Evolutionary conservation across 1,140 invertebrate genomes (phyloP), one percentile per base, ranked within the genome.

Genomic region (Tribolium castaneum): DNA sequence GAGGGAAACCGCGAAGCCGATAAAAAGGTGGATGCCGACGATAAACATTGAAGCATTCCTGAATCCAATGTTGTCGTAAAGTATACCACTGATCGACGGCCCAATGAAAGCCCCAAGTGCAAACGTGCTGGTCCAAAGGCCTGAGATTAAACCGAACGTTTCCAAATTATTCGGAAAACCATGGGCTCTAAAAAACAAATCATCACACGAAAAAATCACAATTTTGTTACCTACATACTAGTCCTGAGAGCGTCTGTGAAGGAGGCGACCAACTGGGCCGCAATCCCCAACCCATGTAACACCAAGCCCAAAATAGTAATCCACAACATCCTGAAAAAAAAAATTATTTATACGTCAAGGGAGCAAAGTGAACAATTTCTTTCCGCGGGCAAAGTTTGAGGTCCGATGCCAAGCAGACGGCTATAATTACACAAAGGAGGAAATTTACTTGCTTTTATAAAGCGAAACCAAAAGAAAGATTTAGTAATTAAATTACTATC

Each of bases 51-150:
- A 92, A 0, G 91, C 91, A 78, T 90, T 89, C 75, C 90, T 84
- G 84, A 96, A 96, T 0, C 93, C 93, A 49, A 94, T 90, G 59
- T 87, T 89, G 80, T 96, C 94, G 77, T 92, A 91, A 0, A 96
- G 88, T 45, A 94, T 89, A 5, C 94, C 94, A 34, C 92, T 93
- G 0, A 95, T 87, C 0, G 93, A 94, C 0, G 94, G 94, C 0
- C 94, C 94, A 22, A 95, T 92, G 85, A 95, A 96, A 19, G 94
- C 94, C n/a, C 95, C 95, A 0, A 96, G 87, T 1, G 95, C 95
- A 84, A 96, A 96, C 0, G 93, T 92, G 7, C 94, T 95, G 0
- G 95, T 95, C 94, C 94, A 96, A 49, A 96, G 88, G 1, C 94
- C 94, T 2, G 95, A 96, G 52, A 96, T 92, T 22, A 96, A 86